Percentiles rank a stretch among this genome's conserved stretches.
phyloP scores from a whole-genome alignment of 2,888 invertebrate genomes.

The Ernsta delagoae region DNA sequence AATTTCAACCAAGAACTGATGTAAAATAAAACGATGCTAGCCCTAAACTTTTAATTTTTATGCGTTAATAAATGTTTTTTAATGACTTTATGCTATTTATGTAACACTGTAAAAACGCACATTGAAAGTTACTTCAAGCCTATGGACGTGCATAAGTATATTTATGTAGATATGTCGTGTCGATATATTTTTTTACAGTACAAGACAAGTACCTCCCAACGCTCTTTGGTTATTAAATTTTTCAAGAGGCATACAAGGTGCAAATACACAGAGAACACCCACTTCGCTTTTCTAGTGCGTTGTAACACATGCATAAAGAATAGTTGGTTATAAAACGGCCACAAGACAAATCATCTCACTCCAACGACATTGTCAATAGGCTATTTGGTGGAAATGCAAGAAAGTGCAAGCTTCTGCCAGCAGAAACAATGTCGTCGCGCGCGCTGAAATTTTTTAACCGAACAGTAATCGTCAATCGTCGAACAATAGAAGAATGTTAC shows the following conservation, averaged over 20 bases:
- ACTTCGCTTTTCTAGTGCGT: not conserved
- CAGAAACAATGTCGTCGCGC: conserved; percentile 27
- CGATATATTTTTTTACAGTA: too few relatives aligned
- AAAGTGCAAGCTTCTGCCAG: conserved; percentile 17
- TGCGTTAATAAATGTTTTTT: not conserved
- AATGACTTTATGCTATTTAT: too few relatives aligned
- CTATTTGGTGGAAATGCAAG: conserved; percentile 16
- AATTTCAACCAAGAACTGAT: conserved; percentile 13
- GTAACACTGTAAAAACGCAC: too few relatives aligned
- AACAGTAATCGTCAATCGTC: conserved; percentile 58
- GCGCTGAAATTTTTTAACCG: conserved; percentile 41
- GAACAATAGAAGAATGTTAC: conserved; percentile 72
- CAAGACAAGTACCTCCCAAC: too few relatives aligned
- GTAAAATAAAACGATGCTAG: not conserved
- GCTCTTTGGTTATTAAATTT: too few relatives aligned
- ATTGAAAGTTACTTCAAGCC: too few relatives aligned
- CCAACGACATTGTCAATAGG: conserved; percentile 24
- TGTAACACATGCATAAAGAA: not conserved
- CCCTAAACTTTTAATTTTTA: not conserved
- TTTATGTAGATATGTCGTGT: too few relatives aligned
- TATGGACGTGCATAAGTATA: too few relatives aligned
- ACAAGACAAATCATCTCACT: conserved; percentile 18
- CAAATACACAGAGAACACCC: conserved; percentile 1
- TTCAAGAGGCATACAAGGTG: too few relatives aligned
- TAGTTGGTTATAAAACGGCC: conserved; percentile 16